Evolutionary conservation across 2,888 invertebrate species (phyloP).

Genomic region (Dynastes tityus): DNA sequence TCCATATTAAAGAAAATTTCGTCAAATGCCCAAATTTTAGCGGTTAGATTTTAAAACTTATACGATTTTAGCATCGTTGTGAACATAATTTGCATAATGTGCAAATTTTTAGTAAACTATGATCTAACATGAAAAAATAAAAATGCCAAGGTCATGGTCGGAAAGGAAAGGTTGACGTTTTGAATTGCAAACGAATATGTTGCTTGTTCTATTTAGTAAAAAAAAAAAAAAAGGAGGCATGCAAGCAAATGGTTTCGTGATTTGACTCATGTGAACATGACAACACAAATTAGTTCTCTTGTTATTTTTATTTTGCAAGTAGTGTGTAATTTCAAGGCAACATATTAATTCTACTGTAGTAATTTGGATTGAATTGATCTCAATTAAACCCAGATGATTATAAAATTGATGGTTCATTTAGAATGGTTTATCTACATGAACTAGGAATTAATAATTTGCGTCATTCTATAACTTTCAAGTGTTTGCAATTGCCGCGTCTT

Average conservation of each 20-base stretch:
- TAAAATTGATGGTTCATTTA: no score
- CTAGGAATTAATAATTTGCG: no score
- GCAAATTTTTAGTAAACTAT: constrained; percentile 16
- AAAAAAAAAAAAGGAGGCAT: constrained; percentile 20
- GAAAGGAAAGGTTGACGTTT: constrained; percentile 33
- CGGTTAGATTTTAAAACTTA: no score
- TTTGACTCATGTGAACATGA: background rate
- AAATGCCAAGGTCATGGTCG: constrained; percentile 35
- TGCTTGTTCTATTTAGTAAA: constrained; percentile 21
- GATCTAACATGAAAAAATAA: constrained; percentile 32
- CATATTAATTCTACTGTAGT: background rate
- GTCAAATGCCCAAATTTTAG: no score
- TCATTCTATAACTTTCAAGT: no score
- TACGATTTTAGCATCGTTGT: background rate
- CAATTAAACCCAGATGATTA: no score
- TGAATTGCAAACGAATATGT: constrained; percentile 28
- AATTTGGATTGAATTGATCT: no score
- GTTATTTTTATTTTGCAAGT: no score
- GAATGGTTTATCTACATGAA: no score
- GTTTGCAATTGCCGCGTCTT: no score
- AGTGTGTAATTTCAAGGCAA: background rate
- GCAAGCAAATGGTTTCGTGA: background rate
- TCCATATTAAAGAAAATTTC: no score
- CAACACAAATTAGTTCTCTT: background rate
- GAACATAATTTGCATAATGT: constrained; percentile 26